phyloP scores from a whole-genome alignment of 2,797 vertebrate genomes.

The Sebastes vulpes region DNA sequence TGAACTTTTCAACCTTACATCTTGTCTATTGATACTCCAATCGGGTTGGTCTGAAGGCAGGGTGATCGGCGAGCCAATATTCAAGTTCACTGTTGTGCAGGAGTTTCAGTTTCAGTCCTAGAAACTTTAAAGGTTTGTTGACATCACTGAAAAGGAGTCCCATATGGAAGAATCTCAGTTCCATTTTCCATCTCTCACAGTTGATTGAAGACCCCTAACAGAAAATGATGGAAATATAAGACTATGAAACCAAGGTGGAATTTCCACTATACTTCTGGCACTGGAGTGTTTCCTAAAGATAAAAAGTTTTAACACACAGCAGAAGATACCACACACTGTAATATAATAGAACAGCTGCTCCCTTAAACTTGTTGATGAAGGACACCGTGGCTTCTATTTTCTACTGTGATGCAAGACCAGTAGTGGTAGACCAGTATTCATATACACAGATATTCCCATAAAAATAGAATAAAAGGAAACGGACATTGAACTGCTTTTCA shows the following conservation, averaged over 20 bases:
- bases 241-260: slow-evolving; percentile 35
- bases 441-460: background rate
- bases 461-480: too few relatives aligned
- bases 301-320: slow-evolving; percentile 17
- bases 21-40: slow-evolving; percentile 76
- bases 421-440: background rate
- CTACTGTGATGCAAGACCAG: background rate
- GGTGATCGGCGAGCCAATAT: slow-evolving; percentile 62
- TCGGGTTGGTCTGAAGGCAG: slow-evolving; percentile 50
- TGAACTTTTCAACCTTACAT: slow-evolving; percentile 83
- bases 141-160: slow-evolving; percentile 29
- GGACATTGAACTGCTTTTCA: background rate
- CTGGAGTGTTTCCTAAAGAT: slow-evolving; percentile 39
- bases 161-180: slow-evolving; percentile 44
- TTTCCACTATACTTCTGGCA: slow-evolving; percentile 20
- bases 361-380: slow-evolving; percentile 24
- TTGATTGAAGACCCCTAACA: slow-evolving; percentile 50
- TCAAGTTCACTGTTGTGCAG: slow-evolving; percentile 47
- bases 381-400: background rate
- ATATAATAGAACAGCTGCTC: slow-evolving; percentile 18
- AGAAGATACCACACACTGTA: slow-evolving; percentile 8
- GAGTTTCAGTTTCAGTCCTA: slow-evolving; percentile 35
- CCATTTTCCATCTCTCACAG: slow-evolving; percentile 52
- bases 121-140: slow-evolving; percentile 60
- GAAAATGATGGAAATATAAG: slow-evolving; percentile 53